phyloP scores from a whole-genome alignment of 1,140 invertebrate genomes.

The Pygmarrhopalites habei region DNA sequence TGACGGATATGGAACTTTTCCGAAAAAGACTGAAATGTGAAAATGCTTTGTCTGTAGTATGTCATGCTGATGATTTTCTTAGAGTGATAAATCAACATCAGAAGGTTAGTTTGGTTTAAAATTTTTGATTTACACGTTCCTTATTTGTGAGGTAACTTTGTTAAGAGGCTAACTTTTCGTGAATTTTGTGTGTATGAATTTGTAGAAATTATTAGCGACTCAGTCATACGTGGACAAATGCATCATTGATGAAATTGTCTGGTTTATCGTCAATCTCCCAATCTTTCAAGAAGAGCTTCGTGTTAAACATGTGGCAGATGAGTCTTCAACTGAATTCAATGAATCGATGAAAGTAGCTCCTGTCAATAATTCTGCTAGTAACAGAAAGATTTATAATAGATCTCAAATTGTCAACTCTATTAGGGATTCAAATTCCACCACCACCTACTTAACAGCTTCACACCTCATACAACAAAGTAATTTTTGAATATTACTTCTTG shows the following conservation, averaged over 20 bases:
- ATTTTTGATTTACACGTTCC: too few species aligned
- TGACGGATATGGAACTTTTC: conserved; percentile 70
- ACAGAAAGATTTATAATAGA: conserved; percentile 21
- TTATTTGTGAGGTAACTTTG: too few species aligned
- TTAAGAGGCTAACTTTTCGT: too few species aligned
- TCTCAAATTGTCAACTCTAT: background rate
- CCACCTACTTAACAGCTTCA: background rate
- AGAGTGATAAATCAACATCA: conserved; percentile 63
- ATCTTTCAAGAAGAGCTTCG: background rate
- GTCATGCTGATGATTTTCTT: conserved; percentile 69
- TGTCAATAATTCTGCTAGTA: conserved; percentile 22
- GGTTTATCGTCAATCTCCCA: conserved; percentile 18
- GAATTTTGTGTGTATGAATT: too few species aligned
- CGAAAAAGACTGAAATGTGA: conserved; percentile 66
- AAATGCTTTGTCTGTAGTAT: conserved; percentile 70
- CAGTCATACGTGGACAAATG: conserved; percentile 74
- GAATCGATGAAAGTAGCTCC: conserved; percentile 2
- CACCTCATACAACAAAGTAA: conserved; percentile 10
- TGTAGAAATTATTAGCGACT: conserved; percentile 63
- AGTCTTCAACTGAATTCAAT: too few species aligned
- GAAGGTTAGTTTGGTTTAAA: conserved; percentile 61
- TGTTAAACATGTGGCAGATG: background rate
- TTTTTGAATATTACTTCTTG: too few species aligned
- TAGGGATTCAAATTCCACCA: background rate
- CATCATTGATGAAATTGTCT: conserved; percentile 50